Evolutionary conservation across 1,140 invertebrate genomes (phyloP).

Genomic region (Drosophila chauvacae): DNA sequence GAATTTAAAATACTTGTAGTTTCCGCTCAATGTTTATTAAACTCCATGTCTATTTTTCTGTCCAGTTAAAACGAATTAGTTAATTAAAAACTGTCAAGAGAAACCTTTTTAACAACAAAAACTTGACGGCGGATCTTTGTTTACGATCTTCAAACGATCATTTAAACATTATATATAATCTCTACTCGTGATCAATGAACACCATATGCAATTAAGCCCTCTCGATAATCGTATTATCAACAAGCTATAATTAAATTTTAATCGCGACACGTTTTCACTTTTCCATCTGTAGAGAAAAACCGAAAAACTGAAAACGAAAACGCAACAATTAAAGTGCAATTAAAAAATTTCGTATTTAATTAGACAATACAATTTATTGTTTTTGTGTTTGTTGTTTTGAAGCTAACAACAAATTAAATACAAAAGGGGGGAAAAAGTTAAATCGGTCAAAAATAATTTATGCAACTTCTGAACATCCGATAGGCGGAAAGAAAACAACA

Average conservation of each 20-base stretch:
- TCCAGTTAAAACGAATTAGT: not conserved
- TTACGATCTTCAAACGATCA: constrained; percentile 1
- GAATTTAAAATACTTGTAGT: not conserved
- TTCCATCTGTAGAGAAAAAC: constrained; percentile 38
- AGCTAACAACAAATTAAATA: constrained; percentile 32
- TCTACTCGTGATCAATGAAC: constrained; percentile 9
- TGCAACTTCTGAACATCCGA: constrained; percentile 66
- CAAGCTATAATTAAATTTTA: constrained; percentile 66
- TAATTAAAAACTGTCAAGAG: not conserved
- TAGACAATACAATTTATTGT: constrained; percentile 22
- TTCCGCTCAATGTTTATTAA: not conserved
- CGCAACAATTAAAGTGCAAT: constrained; percentile 72
- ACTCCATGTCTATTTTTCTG: not conserved
- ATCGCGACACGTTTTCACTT: constrained; percentile 75
- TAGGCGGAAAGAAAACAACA: constrained; percentile 17
- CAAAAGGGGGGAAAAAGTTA: constrained; percentile 32
- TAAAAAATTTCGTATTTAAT: constrained; percentile 68
- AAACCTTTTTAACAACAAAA: not conserved
- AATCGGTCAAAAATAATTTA: constrained; percentile 68
- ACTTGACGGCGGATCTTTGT: not conserved
- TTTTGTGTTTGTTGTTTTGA: constrained; percentile 18
- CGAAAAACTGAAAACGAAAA: constrained; percentile 58
- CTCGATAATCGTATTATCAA: constrained; percentile 67
- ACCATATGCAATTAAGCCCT: constrained; percentile 14
- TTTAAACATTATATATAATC: constrained; percentile 1